Conservation (phyloP, 2,113 vertebrate species). For the Gallinago undulata region DNA sequence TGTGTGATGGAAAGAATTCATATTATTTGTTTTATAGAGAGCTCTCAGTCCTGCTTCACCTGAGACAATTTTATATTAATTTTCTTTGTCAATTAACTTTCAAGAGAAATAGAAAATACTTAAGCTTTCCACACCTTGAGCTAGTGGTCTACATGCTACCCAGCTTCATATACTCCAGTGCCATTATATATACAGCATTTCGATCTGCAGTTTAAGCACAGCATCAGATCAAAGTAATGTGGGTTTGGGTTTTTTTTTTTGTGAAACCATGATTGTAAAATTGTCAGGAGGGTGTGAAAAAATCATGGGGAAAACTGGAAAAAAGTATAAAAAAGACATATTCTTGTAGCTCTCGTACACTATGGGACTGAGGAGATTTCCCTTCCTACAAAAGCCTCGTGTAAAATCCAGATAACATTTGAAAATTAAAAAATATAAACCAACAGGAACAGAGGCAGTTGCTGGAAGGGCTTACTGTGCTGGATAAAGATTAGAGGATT, state of each 20-base stretch:
- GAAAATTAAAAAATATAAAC: conserved; percentile 48
- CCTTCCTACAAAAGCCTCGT: not conserved
- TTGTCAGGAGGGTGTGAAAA: not conserved
- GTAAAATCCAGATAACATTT: conserved; percentile 23
- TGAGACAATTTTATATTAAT: not conserved
- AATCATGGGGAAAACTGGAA: not conserved
- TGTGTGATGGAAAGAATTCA: not conserved
- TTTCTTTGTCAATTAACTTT: not conserved
- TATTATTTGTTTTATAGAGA: not conserved
- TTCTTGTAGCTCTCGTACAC: not conserved
- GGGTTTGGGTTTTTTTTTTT: not conserved
- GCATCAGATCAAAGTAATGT: not conserved
- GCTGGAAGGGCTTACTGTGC: conserved; percentile 48
- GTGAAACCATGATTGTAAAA: not conserved
- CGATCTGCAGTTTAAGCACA: not conserved
- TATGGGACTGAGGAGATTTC: not conserved
- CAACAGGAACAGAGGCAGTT: conserved; percentile 26
- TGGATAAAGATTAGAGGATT: conserved; percentile 58
- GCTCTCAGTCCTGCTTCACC: not conserved
- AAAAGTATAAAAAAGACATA: not conserved
- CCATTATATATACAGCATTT: not conserved
- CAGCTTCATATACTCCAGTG: not conserved
- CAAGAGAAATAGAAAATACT: not conserved
- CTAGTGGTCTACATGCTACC: not conserved
- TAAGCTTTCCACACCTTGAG: not conserved